These are phyloP conservation scores for Notoglanidium macrostoma DNA, from an alignment of 2,797 vertebrate genomes.

Conservation along the genomic window DNA sequence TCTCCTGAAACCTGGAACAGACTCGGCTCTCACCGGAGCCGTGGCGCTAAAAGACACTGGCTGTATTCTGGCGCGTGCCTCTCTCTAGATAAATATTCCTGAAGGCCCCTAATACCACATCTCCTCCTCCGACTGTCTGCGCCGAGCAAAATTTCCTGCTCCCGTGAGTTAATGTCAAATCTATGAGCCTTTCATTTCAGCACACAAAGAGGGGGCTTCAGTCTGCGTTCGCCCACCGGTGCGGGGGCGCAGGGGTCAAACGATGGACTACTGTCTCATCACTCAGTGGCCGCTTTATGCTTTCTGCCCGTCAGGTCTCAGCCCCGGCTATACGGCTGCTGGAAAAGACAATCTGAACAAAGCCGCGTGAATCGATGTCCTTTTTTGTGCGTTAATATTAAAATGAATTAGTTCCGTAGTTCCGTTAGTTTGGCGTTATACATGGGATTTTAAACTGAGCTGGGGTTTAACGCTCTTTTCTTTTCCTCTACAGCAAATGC, in stretches of 20 bases:
- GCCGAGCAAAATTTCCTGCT: conserved; percentile 70
- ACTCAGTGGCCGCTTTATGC: conserved; percentile 42
- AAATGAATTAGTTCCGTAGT: neutral
- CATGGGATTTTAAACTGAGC: neutral
- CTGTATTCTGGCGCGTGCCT: conserved; percentile 75
- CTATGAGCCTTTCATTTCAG: conserved; percentile 61
- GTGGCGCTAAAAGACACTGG: conserved; percentile 69
- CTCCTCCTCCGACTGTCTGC: conserved; percentile 63
- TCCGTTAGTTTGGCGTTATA: conserved; percentile 7
- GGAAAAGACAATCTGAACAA: neutral
- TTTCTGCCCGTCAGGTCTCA: conserved; percentile 37
- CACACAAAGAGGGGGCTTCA: conserved; percentile 53
- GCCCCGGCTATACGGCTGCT: neutral
- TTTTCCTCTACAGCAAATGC: conserved; percentile 77
- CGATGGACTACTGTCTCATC: conserved; percentile 51
- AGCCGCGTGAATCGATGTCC: neutral
- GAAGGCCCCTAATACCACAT: conserved; percentile 74
- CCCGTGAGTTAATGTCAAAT: conserved; percentile 73
- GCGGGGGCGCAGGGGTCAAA: conserved; percentile 39
- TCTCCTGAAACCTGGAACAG: conserved; percentile 50
- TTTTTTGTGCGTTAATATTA: neutral
- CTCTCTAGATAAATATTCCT: conserved; percentile 80
- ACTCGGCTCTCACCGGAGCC: conserved; percentile 43
- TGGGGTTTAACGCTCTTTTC: conserved; percentile 36
- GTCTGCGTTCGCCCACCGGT: neutral